These are phyloP conservation scores for Proisotoma minuta DNA, from an alignment of 2,888 invertebrate species.

Conservation along the genomic window DNA sequence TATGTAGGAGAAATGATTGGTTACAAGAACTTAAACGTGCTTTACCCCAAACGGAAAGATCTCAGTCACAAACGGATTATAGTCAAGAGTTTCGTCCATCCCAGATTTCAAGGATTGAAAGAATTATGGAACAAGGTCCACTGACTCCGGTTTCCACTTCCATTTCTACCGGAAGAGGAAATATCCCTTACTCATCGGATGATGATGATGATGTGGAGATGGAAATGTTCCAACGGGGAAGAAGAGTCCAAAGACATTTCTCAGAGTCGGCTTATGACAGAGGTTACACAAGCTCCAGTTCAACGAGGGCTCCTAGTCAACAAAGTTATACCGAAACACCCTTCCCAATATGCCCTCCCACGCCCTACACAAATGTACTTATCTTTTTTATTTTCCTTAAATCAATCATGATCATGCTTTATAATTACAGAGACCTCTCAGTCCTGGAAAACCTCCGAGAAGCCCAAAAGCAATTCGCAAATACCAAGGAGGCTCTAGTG, in stretches of 20 bases:
- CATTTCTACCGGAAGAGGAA: slow-evolving; percentile 6
- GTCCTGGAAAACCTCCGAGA: slow-evolving; percentile 62
- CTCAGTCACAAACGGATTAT: background rate
- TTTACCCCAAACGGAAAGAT: slow-evolving; percentile 26
- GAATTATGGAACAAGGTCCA: slow-evolving; percentile 2
- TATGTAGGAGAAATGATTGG: slow-evolving; percentile 36
- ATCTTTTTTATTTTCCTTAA: too few species aligned
- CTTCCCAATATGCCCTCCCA: slow-evolving; percentile 45
- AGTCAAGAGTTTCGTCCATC: slow-evolving; percentile 18
- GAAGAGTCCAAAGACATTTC: slow-evolving; percentile 36
- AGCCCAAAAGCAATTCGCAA: slow-evolving; percentile 58
- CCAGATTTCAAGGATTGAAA: background rate
- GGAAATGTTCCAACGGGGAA: slow-evolving; percentile 38
- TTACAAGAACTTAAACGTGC: slow-evolving; percentile 40
- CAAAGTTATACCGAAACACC: slow-evolving; percentile 37
- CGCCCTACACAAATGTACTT: slow-evolving; percentile 44
- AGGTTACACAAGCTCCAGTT: slow-evolving; percentile 25
- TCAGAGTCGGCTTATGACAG: slow-evolving; percentile 40
- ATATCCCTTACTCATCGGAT: slow-evolving; percentile 38
- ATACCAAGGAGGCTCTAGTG: slow-evolving; percentile 8
- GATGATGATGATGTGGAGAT: slow-evolving; percentile 43
- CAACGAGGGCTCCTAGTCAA: slow-evolving; percentile 41
- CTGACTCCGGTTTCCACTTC: slow-evolving; percentile 4
- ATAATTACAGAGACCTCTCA: too few species aligned
- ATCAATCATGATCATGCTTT: too few species aligned